Conservation (phyloP, 2,113 vertebrate species). For the Myanophis thanlyinensis region DNA sequence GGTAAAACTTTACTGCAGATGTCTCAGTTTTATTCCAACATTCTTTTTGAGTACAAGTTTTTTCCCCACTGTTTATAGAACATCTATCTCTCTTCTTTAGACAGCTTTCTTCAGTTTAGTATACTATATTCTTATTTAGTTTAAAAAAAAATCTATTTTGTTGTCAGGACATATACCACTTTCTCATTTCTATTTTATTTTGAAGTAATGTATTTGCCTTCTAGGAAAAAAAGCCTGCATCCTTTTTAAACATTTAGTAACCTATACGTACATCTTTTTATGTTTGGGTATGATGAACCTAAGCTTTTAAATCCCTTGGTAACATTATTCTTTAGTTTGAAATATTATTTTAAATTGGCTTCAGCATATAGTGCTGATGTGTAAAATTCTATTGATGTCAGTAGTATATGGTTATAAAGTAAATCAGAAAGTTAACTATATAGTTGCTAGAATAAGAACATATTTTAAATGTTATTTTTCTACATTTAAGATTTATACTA, state of each 20-base stretch:
- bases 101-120: conserved; percentile 49
- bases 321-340: conserved; percentile 19
- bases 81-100: conserved; percentile 47
- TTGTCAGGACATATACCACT: conserved; percentile 43
- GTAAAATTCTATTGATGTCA: conserved; percentile 8
- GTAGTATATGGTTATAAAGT: conserved; percentile 23
- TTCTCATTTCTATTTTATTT: conserved; percentile 57
- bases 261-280: conserved; percentile 30
- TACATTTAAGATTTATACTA: not conserved
- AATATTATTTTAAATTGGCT: conserved; percentile 16
- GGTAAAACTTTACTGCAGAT: conserved; percentile 82
- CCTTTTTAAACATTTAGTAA: conserved; percentile 56
- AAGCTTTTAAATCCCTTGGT: conserved; percentile 28
- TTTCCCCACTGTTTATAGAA: conserved; percentile 8
- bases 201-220: conserved; percentile 60
- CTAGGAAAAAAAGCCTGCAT: conserved; percentile 55
- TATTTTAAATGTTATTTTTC: conserved; percentile 1
- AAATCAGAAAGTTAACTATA: not conserved
- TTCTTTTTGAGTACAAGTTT: conserved; percentile 65
- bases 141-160: conserved; percentile 51
- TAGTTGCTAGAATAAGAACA: not conserved
- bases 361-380: conserved; percentile 5
- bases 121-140: conserved; percentile 24
- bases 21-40: conserved; percentile 79
- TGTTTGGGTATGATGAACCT: conserved; percentile 47